Base-by-base conservation (phyloP, 1,140 invertebrate species). In the Caerostris extrusa region DNA sequence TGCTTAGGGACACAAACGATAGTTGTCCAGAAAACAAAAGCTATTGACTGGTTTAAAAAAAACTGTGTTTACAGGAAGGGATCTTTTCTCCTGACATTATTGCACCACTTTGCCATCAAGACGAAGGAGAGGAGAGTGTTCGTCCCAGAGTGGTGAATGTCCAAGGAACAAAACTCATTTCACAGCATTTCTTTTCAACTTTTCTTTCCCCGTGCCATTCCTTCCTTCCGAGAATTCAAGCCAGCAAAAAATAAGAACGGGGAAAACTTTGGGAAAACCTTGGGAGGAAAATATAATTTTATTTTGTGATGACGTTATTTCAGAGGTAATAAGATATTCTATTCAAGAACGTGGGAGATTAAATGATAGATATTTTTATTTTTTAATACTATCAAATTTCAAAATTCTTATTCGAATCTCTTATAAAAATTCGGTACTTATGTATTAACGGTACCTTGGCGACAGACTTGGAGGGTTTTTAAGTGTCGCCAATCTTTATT, bases 81-180 rank as follows among this genome's bases (percentile, higher is more conserved):
- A 83, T 55, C 12, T 17, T 58, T 83, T 57, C 17, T 8, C 53
- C 10, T 19, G 5, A 19, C 17, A 17, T 53, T 56, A 3, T 56
- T 58, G 17, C 19, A 58, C 82, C 82, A 83, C 82, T 83, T 83
- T 83, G n/a, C 82, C 17, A 0, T 83, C 55, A 7, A 83, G 3
- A 10, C 5, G 5, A n/a, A 6, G 17, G 8, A 77, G 50, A 77
- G 10, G 19, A 53, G 69, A 77, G 50, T 77, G 69, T 4, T 77
- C 8, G 34, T 56, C n/a, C 82, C 82, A 83, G n/a, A n/a, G 17
- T 77, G 50, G 82, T 83, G 55, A 58, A 83, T 83, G 82, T 17
- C 82, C 55, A 83, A 12, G 17, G 19, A 83, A 83, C 56, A 83
- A 83, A 83, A 83, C 82, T 83, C 82, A 83, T 83, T 83, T 83